A percentile compares a stretch with the other conserved stretches of the same genome.
Evolutionary conservation across 92 coral and sea anemone genomes (phyloP).

Genomic region (Pocillopora meandrina): DNA sequence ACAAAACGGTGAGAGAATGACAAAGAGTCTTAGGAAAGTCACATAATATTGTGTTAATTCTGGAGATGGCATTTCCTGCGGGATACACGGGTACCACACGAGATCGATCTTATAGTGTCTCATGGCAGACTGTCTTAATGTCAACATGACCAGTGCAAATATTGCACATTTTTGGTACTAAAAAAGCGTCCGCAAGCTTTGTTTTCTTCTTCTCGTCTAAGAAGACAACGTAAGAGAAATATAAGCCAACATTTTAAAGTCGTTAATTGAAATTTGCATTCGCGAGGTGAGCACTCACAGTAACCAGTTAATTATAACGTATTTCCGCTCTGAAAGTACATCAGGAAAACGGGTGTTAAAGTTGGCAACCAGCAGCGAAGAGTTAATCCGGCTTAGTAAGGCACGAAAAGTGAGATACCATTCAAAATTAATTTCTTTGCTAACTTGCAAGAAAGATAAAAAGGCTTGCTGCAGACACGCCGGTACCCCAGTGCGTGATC

Average conservation of each 20-base stretch:
- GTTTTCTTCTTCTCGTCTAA: background rate
- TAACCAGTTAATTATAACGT: background rate
- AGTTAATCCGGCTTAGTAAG: conserved; percentile 25
- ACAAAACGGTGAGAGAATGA: background rate
- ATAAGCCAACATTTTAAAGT: background rate
- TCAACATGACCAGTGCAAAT: conserved; percentile 7
- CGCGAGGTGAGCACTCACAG: background rate
- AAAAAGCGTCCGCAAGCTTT: background rate
- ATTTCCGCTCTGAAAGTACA: conserved; percentile 25
- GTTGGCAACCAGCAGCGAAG: conserved; percentile 30
- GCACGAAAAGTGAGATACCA: conserved; percentile 20
- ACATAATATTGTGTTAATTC: background rate
- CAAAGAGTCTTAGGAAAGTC: background rate
- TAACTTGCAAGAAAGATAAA: conserved; percentile 4
- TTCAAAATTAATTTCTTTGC: background rate
- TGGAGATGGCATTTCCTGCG: conserved; percentile 29
- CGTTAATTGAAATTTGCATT: background rate
- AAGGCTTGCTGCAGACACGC: background rate
- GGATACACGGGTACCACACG: conserved; percentile 7
- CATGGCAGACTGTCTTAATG: background rate
- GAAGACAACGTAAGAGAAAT: background rate
- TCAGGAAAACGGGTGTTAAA: conserved; percentile 39
- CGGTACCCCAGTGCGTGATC: background rate
- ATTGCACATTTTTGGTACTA: background rate
- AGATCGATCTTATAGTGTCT: background rate